These are phyloP conservation scores for Spea bombifrons DNA, from an alignment of 2,113 vertebrate genomes.

Conservation along the genomic window DNA sequence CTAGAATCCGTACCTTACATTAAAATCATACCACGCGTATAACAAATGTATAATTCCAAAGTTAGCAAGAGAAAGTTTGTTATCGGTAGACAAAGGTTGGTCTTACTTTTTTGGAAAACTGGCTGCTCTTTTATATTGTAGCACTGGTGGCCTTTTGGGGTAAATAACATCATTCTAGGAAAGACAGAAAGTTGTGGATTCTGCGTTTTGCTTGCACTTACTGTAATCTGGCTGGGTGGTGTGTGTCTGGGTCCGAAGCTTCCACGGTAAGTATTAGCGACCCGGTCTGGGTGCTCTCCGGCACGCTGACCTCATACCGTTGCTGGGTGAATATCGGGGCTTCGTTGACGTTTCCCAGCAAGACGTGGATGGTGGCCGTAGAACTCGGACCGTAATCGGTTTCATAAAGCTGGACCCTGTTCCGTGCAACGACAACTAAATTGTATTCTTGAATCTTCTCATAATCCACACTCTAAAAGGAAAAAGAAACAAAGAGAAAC, in stretches of 20 bases:
- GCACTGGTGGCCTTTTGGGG: no score
- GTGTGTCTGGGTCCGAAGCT: constrained; percentile 66
- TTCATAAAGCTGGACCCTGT: constrained; percentile 67
- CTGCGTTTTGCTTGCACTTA: constrained; percentile 15
- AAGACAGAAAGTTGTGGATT: not conserved
- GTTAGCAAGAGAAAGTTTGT: no score
- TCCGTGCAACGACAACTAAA: constrained; percentile 68
- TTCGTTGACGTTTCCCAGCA: constrained; percentile 71
- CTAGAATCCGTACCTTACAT: no score
- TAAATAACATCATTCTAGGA: no score
- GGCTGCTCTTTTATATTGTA: no score
- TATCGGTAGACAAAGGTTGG: no score
- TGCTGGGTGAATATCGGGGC: constrained; percentile 68
- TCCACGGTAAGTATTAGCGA: constrained; percentile 69
- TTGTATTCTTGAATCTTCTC: constrained; percentile 72
- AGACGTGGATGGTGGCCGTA: constrained; percentile 69
- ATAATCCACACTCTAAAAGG: constrained; percentile 68
- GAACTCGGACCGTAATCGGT: constrained; percentile 70
- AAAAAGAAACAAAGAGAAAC: not conserved
- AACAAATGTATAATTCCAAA: no score
- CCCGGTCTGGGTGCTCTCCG: constrained; percentile 67
- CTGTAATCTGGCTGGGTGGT: not conserved
- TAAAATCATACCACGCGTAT: no score
- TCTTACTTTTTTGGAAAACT: no score
- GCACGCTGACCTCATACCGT: constrained; percentile 70